Conservation (phyloP, 2,888 invertebrate genomes). For the Subacronicta megacephala region DNA sequence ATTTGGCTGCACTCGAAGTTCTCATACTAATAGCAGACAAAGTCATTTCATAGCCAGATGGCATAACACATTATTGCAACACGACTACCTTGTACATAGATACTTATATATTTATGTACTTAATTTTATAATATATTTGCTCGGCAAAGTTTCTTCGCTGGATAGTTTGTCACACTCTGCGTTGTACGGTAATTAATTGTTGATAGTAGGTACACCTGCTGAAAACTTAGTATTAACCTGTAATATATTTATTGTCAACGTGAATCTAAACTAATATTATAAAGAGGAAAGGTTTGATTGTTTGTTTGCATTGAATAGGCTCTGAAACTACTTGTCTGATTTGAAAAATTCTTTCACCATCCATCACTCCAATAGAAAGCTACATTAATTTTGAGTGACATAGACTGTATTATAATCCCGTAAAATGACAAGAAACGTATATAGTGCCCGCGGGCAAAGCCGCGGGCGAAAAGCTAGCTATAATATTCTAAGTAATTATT, state of each 20-base stretch:
- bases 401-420: too few relatives aligned
- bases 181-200: slow-evolving; percentile 42
- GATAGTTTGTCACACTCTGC: slow-evolving; percentile 42
- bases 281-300: too few relatives aligned
- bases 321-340: too few relatives aligned
- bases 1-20: slow-evolving; percentile 49
- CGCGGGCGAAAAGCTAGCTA: too few relatives aligned
- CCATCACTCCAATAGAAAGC: too few relatives aligned
- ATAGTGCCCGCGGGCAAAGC: too few relatives aligned
- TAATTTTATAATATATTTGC: slow-evolving; percentile 54
- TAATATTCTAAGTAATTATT: too few relatives aligned
- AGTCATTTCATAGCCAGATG: slow-evolving; percentile 56
- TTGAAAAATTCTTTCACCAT: too few relatives aligned
- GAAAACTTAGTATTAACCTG: slow-evolving; percentile 28
- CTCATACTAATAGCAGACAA: slow-evolving; percentile 40
- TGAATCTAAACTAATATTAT: too few relatives aligned
- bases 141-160: slow-evolving; percentile 52
- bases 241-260: slow-evolving; percentile 24
- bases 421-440: too few relatives aligned
- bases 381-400: too few relatives aligned
- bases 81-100: slow-evolving; percentile 45
- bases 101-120: slow-evolving; percentile 36
- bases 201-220: slow-evolving; percentile 46
- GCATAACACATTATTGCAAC: slow-evolving; percentile 46
- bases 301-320: too few relatives aligned